Evolutionary conservation across 2,113 vertebrate genomes (phyloP), one percentile per base, ranked within the genome.

Genomic region (Gopherus evgoodei): DNA sequence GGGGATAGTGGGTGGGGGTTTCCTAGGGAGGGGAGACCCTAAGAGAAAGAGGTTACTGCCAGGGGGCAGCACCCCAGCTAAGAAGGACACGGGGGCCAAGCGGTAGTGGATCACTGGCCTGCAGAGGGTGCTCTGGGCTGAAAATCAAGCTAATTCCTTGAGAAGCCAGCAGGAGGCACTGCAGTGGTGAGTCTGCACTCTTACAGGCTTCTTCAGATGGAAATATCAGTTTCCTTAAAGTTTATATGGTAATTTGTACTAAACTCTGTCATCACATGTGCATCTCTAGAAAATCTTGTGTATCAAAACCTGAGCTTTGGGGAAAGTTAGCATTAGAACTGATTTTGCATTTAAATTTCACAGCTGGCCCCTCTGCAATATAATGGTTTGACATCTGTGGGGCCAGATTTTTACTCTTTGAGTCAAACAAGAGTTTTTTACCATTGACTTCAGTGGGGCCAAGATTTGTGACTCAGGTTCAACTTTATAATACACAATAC

Each of bases 401-500:
- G 56, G 65, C 56, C 90, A 59, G 6, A 25, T 8, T 49, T 80
- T 53, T 87, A 6, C 2, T 16, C n/a, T 3, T 92, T 16, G 93
- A 89, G 19, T 25, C 21, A 80, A 1, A 21, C 2, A 1, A 3
- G 1, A 35, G 57, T 12, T 11, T 8, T 16, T 87, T 69, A 44
- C 8, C 29, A n/a, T 29, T 53, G 11, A 5, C 49, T 84, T 87
- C 57, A n/a, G 7, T 1, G 0, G 1, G 14, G 4, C 31, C 53
- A 35, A n/a, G 81, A 83, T 72, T 85, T 54, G 10, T n/a, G 24
- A 3, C 50, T 84, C 42, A 76, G 17, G 24, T 81, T 86, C 44
- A 62, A 6, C 2, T 35, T 54, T 72, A 35, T 12, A 65, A 65
- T 29, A 65, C 62, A 65, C 16, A 65, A 35, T 31, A 17, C 13